A percentile compares a stretch with the other conserved stretches of the same genome.
phyloP scores from a whole-genome alignment of 2,888 invertebrate species.

The Melanargia galathea region DNA sequence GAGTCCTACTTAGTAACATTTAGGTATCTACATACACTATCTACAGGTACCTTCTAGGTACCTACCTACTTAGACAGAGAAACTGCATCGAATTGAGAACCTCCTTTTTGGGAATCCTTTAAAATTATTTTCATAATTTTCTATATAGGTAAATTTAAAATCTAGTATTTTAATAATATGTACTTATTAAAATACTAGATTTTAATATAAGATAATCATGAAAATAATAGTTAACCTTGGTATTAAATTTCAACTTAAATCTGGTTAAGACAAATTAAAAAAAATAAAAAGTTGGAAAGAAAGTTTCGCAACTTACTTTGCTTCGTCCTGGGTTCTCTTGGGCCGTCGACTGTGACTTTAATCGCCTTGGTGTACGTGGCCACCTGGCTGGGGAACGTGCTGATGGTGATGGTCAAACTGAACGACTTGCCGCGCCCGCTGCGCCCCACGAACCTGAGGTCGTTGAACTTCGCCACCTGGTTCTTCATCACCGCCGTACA shows the following conservation, averaged over 20 bases:
- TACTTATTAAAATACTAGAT: too few species aligned
- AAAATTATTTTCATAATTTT: too few species aligned
- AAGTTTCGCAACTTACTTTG: conserved; percentile 89
- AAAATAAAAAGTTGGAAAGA: neutral
- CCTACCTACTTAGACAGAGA: too few species aligned
- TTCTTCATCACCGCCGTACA: conserved; percentile 97
- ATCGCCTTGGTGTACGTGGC: conserved; percentile 98
- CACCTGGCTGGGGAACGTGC: conserved; percentile 89
- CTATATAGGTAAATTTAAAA: too few species aligned
- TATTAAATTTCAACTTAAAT: neutral
- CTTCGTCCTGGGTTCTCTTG: conserved; percentile 97
- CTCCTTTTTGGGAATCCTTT: too few species aligned
- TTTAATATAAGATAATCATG: too few species aligned
- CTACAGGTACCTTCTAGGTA: too few species aligned
- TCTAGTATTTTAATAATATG: too few species aligned
- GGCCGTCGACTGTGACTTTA: conserved; percentile 99
- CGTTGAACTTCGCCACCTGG: conserved; percentile 99
- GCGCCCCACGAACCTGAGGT: conserved; percentile 97
- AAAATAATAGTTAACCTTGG: neutral
- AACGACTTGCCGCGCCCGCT: conserved; percentile 98
- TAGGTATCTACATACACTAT: too few species aligned
- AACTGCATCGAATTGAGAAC: too few species aligned
- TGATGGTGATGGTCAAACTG: conserved; percentile 96
- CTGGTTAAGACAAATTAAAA: neutral
- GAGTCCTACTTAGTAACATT: too few species aligned